Conservation (phyloP, 2,113 vertebrate species). For the Nicator chloris region DNA sequence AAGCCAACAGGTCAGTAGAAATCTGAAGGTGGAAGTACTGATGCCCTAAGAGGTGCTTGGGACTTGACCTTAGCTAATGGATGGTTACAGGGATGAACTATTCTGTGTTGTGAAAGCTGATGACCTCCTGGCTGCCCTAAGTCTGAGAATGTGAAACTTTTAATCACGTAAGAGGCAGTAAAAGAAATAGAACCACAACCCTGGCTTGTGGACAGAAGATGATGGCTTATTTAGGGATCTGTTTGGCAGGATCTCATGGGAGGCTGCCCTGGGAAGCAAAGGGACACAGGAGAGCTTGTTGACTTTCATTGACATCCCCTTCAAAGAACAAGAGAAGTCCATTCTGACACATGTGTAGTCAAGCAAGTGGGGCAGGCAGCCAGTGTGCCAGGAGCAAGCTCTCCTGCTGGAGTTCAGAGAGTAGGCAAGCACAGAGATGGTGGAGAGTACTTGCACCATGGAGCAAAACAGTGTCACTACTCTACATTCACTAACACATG, state of each 20-base stretch:
- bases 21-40: neutral
- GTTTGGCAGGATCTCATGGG: neutral
- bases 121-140: neutral
- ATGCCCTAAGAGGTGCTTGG: neutral
- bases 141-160: neutral
- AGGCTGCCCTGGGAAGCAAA: neutral
- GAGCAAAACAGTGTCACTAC: neutral
- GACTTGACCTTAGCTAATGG: neutral
- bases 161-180: neutral
- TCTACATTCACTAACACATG: neutral
- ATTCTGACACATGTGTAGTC: neutral
- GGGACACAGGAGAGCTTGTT: neutral
- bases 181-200: neutral
- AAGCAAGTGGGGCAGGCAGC: neutral
- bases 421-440: neutral
- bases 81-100: neutral
- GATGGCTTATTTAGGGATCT: neutral
- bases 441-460: neutral
- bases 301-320: neutral
- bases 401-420: neutral
- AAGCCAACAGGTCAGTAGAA: neutral
- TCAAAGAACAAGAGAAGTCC: neutral
- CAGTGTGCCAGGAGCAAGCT: rapidly evolving
- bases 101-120: neutral
- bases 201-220: neutral